Conservation (phyloP, 2,888 invertebrate genomes). For the Slavum lentiscoides region DNA sequence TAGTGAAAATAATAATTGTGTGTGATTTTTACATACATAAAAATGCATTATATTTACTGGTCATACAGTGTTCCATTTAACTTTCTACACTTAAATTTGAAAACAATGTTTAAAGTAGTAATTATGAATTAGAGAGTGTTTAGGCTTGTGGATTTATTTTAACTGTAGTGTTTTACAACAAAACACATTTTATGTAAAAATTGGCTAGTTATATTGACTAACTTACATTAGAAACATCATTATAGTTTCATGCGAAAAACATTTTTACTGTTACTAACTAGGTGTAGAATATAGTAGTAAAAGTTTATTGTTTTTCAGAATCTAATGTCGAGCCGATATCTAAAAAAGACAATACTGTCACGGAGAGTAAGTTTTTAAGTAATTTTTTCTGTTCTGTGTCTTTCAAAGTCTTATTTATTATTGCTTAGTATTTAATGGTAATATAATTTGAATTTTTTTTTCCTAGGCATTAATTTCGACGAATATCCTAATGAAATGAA, state of each 20-base stretch:
- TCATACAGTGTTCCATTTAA: background rate
- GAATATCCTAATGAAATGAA: constrained; percentile 43
- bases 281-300: too few relatives aligned
- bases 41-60: background rate
- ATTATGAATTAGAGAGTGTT: too few relatives aligned
- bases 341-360: constrained; percentile 5
- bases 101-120: too few relatives aligned
- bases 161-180: too few relatives aligned
- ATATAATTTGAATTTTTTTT: background rate
- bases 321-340: background rate
- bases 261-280: too few relatives aligned
- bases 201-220: too few relatives aligned
- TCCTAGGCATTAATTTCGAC: constrained; percentile 30
- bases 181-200: too few relatives aligned
- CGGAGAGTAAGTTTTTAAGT: constrained; percentile 9
- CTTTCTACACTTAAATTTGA: background rate
- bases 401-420: background rate
- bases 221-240: too few relatives aligned
- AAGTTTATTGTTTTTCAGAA: constrained; percentile 25
- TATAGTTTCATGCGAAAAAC: too few relatives aligned
- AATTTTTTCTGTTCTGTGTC: background rate
- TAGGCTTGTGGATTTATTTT: too few relatives aligned
- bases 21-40: background rate
- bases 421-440: too few relatives aligned
- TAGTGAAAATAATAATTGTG: background rate